Evolutionary conservation across 2,113 vertebrate genomes (phyloP), one percentile per base, ranked within the genome.

Genomic region (Polypterus bichir): DNA sequence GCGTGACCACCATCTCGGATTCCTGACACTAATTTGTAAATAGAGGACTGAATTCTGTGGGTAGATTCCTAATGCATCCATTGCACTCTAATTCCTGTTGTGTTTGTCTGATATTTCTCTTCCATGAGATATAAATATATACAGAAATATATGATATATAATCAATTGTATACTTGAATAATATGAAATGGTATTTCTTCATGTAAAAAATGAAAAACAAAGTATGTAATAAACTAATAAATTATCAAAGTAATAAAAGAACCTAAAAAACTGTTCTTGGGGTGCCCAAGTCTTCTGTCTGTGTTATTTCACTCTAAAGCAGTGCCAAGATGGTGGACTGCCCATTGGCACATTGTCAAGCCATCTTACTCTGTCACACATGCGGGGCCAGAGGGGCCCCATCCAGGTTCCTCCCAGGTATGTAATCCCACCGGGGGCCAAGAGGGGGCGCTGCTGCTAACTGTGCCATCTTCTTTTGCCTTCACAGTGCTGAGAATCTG

Each of bases 21-120:
- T 66, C 64, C 72, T 58, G 65, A 65, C 62, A 74, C 75, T 83
- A 81, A 74, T 79, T 78, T 83, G 76, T 83, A 87, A 56, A 81
- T 77, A 84, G 71, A 64, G 65, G 69, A 56, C 76, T 48, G 49
- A 77, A 79, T 73, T 74, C 70, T 68, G 64, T 67, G 60, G 68
- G 65, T 76, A 70, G 75, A 74, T 81, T 71, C 82, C 77, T 73
- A 70, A 81, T 70, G 60, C 65, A 68, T 68, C 75, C 81, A 73
- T 75, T 78, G 86, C 82, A 83, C 77, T 87, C 71, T 84, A 82
- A 83, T 75, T 83, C 76, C 82, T 75, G 76, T 77, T 86, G 77
- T 86, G 82, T 80, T 81, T 3, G 65, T 81, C 78, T 86, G 81
- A 73, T 70, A 79, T 84, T 86, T 81, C 76, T 81, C 86, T 81